These are phyloP conservation scores for Austrofundulus limnaeus DNA, from an alignment of 2,113 vertebrate genomes.

Conservation along the genomic window DNA sequence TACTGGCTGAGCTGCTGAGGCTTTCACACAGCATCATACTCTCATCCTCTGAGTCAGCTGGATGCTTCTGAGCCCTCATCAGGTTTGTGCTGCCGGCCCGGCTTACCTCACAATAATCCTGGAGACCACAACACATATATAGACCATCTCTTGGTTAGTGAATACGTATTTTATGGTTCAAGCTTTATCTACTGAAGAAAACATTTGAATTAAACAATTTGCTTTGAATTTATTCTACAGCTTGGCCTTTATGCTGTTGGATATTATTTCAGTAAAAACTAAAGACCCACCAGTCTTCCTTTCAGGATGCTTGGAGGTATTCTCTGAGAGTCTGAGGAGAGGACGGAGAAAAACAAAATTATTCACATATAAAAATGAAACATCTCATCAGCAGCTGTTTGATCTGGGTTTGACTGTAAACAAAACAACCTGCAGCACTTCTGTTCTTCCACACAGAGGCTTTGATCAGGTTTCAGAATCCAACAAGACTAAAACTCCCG, in stretches of 20 bases:
- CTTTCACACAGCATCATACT: constrained; percentile 55
- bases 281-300: constrained; percentile 39
- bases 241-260: too few species aligned
- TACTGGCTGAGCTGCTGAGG: constrained; percentile 69
- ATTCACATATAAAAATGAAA: too few species aligned
- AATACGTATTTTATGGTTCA: too few species aligned
- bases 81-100: not conserved
- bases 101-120: constrained; percentile 28
- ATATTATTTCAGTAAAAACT: not conserved
- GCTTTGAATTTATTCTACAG: too few species aligned
- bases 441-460: too few species aligned
- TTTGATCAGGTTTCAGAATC: too few species aligned
- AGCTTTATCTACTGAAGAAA: too few species aligned
- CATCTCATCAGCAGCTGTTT: too few species aligned
- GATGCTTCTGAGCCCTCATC: constrained; percentile 49
- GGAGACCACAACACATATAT: not conserved
- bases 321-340: constrained; percentile 21
- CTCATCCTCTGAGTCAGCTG: constrained; percentile 38
- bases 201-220: too few species aligned
- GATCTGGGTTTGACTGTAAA: too few species aligned
- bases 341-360: not conserved
- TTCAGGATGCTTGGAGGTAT: not conserved
- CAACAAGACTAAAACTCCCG: too few species aligned
- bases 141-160: not conserved
- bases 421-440: too few species aligned